phyloP scores from a whole-genome alignment of 1,140 invertebrate species.

The Brachionus asplanchnoidis region DNA sequence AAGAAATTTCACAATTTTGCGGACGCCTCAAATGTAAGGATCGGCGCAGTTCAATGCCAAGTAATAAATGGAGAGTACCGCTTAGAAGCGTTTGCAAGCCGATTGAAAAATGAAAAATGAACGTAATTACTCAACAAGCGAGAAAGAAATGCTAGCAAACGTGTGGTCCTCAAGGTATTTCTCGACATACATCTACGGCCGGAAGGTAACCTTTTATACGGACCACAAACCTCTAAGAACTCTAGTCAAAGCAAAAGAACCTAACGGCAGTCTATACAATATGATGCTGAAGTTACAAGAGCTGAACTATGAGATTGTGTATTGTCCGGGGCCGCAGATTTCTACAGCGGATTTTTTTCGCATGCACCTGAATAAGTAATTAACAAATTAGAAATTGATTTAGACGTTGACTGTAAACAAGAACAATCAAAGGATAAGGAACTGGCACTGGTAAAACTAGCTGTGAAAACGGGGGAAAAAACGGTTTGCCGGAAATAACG shows the following conservation, averaged over 20 bases:
- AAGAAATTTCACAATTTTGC: conserved; percentile 43
- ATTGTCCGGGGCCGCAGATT: too few species aligned
- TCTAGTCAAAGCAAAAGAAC: background rate
- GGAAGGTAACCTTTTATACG: conserved; percentile 44
- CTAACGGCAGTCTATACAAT: background rate
- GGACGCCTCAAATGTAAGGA: conserved; percentile 44
- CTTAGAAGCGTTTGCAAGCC: conserved; percentile 46
- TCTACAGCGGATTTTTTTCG: too few species aligned
- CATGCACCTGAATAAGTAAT: too few species aligned
- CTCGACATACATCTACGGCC: conserved; percentile 45
- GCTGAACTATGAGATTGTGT: too few species aligned
- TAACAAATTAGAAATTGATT: too few species aligned
- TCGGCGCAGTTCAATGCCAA: conserved; percentile 45
- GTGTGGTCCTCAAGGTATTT: conserved; percentile 45
- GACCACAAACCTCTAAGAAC: conserved; percentile 45
- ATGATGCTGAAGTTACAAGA: too few species aligned
- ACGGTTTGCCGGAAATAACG: too few species aligned
- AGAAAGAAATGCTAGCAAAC: conserved; percentile 46
- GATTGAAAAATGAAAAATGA: conserved; percentile 43
- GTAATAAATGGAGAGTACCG: conserved; percentile 43
- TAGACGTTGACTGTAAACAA: too few species aligned
- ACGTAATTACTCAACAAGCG: conserved; percentile 45
- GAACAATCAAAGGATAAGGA: too few species aligned
- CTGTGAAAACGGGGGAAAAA: too few species aligned
- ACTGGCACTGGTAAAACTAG: too few species aligned